phyloP scores from a whole-genome alignment of 2,113 vertebrate genomes.

The Oreochromis aureus region DNA sequence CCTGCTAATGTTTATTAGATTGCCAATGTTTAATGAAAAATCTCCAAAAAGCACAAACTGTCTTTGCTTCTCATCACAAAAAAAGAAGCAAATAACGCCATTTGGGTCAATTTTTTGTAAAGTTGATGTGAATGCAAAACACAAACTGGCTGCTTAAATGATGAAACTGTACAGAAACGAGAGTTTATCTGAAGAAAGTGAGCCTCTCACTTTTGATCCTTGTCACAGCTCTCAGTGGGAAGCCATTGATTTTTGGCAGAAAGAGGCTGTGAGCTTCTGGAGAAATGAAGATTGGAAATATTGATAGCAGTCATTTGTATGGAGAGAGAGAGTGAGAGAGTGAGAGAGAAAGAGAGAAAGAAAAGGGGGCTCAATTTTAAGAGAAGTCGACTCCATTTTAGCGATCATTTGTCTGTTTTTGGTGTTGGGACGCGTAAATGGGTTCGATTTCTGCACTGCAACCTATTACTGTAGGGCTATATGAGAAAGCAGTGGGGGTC shows the following conservation, averaged over 20 bases:
- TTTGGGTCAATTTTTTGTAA: background rate
- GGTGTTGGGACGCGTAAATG: conserved; percentile 38
- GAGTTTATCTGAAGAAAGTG: conserved; percentile 31
- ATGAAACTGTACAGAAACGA: conserved; percentile 37
- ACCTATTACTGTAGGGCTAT: conserved; percentile 50
- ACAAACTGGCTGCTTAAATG: conserved; percentile 2
- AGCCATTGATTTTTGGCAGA: conserved; percentile 65
- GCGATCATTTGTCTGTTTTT: conserved; percentile 56
- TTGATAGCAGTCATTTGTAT: conserved; percentile 64
- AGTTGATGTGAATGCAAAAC: background rate
- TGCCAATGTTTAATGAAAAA: background rate
- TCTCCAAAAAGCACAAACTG: background rate
- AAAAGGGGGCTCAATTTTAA: background rate
- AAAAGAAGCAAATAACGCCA: accelerated
- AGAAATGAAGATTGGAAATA: conserved; percentile 70
- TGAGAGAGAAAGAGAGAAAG: background rate
- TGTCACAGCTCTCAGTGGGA: conserved; percentile 49
- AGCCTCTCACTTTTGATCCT: conserved; percentile 40
- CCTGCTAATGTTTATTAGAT: background rate
- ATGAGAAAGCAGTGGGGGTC: conserved; percentile 45
- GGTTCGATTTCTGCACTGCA: conserved; percentile 51
- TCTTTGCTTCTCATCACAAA: background rate
- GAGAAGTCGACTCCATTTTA: conserved; percentile 42
- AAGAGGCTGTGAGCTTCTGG: conserved; percentile 24
- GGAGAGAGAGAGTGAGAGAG: conserved; percentile 25